Evolutionary conservation across 2,888 invertebrate genomes (phyloP).

Genomic region (Congeria kusceri): DNA sequence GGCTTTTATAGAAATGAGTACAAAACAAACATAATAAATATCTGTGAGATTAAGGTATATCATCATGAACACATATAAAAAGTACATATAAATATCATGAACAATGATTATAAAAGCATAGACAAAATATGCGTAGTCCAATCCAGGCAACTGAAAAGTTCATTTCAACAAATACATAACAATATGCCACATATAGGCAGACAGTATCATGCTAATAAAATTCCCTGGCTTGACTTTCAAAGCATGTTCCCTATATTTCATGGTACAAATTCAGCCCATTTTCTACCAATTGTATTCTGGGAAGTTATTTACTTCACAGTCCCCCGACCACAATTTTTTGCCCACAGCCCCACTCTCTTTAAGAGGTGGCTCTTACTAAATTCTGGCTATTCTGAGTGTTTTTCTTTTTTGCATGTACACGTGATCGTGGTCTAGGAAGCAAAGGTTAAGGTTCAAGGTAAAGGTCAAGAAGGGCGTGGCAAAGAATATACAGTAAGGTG

Average conservation of each 20-base stretch:
- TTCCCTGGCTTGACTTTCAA: constrained; percentile 5
- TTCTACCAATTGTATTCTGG: not conserved
- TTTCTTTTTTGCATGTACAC: constrained; percentile 61
- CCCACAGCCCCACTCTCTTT: too few relatives aligned
- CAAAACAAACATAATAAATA: constrained; percentile 6
- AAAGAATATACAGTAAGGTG: constrained; percentile 7
- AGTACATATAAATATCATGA: constrained; percentile 4
- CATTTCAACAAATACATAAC: constrained; percentile 4
- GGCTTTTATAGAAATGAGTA: too few relatives aligned
- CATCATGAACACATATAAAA: constrained; percentile 3
- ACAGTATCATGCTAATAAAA: not conserved
- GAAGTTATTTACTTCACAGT: not conserved
- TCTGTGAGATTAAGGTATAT: not conserved
- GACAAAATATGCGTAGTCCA: constrained; percentile 6
- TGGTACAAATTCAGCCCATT: too few relatives aligned
- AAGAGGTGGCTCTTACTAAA: too few relatives aligned
- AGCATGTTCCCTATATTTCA: too few relatives aligned
- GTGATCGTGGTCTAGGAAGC: constrained; percentile 68
- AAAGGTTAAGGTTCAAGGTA: constrained; percentile 41
- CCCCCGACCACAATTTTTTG: not conserved
- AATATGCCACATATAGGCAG: constrained; percentile 2
- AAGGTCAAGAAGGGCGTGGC: constrained; percentile 38
- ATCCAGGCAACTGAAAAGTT: constrained; percentile 5
- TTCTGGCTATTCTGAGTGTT: not conserved
- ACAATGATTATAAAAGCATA: constrained; percentile 9